Base-by-base conservation (phyloP, 1,140 invertebrate genomes). In the Meloidogyne floridensis region DNA sequence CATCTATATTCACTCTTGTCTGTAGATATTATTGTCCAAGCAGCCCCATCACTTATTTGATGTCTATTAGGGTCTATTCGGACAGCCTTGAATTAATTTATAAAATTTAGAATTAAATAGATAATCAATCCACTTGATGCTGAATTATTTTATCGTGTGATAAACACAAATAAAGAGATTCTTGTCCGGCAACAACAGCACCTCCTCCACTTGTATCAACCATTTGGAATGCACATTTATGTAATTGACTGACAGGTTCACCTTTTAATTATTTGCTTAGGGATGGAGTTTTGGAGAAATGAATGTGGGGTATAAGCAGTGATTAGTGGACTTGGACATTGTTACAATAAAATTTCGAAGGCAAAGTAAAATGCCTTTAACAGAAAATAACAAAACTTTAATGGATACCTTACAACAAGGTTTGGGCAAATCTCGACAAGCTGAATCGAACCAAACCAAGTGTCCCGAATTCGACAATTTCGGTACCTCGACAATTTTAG, bases 1-100 rank as follows among this genome's bases (percentile, higher is more conserved):
- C 96, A 98, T 98, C 97, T 96, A 91, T 99, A 99, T 91, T 99
- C 97, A 0, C 97, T 97, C 91, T 98, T 98, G 91, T 99, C 97
- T 2, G 97, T 99, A 65, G 96, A 98, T 86, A 99, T 99, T 88
- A 99, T 99, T 10, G 98, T 99, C 98, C 98, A 99, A 81, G 96
- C 98, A 10, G 98, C 98, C 51, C 97, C 97, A 90, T 99, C 98
- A 91, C 98, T 99, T 81, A 99, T 98, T 95, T 98, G 98, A 90
- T 99, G 97, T 88, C 98, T 97, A 91, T 97, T 97, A 0, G 95
- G 94, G 90, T 98, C 96, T 91, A 98, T 97, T 0, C 96, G 95
- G 0, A 96, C 98, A 0, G 97, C 97, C 92, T 93, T 32, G 2
- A 32, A 32, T 54, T 71, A 20, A 20, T 71, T 42, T 7, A 18